Percentiles rank a stretch among this genome's conserved stretches.
Conservation (phyloP, 1,140 invertebrate genomes). For the Hylyphantes graminicola region DNA sequence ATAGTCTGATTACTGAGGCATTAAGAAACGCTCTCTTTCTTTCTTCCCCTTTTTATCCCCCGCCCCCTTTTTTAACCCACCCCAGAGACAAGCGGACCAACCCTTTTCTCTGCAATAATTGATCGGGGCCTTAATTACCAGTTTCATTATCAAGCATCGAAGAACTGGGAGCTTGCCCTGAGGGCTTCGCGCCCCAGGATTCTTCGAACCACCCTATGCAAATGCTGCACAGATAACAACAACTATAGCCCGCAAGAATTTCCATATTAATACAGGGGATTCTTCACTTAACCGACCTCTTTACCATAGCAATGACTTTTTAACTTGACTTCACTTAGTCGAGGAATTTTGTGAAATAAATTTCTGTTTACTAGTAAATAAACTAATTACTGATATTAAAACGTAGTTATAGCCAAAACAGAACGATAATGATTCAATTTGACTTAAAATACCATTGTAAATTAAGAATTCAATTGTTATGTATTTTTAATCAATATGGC, state of each 20-base stretch:
- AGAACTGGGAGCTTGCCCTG: slow-evolving; percentile 59
- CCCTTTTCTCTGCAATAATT: slow-evolving; percentile 60
- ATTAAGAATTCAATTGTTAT: no score
- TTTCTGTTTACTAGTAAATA: no score
- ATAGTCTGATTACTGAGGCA: slow-evolving; percentile 61
- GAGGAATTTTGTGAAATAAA: no score
- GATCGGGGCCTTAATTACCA: slow-evolving; percentile 61
- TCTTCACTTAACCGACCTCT: background rate
- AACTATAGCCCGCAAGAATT: slow-evolving; percentile 48
- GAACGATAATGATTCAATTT: no score
- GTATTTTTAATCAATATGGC: no score
- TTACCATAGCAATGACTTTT: slow-evolving; percentile 19
- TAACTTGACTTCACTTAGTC: slow-evolving; percentile 32
- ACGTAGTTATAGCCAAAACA: no score
- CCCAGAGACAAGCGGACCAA: slow-evolving; percentile 55
- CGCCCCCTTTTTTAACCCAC: slow-evolving; percentile 54
- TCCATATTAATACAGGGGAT: slow-evolving; percentile 58
- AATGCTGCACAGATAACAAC: slow-evolving; percentile 58
- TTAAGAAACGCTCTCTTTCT: slow-evolving; percentile 60
- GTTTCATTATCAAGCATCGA: slow-evolving; percentile 61
- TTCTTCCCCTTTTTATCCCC: slow-evolving; percentile 45
- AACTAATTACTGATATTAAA: no score
- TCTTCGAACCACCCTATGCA: slow-evolving; percentile 53
- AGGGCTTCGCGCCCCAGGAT: slow-evolving; percentile 43
- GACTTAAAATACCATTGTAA: no score